phyloP scores from a whole-genome alignment of 1,140 invertebrate genomes.

The Galleria mellonella region DNA sequence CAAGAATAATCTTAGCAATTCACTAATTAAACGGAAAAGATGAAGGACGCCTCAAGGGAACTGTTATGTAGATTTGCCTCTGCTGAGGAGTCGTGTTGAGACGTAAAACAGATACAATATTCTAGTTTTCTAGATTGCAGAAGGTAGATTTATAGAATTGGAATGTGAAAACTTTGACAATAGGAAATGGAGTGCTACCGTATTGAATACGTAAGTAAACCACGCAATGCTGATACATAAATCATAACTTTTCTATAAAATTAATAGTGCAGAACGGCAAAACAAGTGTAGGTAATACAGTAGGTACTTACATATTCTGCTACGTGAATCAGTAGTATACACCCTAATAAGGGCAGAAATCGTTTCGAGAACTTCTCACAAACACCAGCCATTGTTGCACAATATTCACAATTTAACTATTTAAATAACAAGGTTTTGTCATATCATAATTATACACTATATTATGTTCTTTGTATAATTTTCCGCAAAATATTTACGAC shows the following conservation, averaged over 20 bases:
- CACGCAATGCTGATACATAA: too few relatives aligned
- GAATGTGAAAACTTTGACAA: too few relatives aligned
- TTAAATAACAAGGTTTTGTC: conserved; percentile 24
- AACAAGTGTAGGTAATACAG: conserved; percentile 17
- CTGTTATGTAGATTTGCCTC: too few relatives aligned
- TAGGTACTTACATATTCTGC: conserved; percentile 44
- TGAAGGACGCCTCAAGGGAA: too few relatives aligned
- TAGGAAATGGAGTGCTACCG: too few relatives aligned
- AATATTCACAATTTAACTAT: conserved; percentile 23
- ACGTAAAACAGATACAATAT: too few relatives aligned
- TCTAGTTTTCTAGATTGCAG: too few relatives aligned
- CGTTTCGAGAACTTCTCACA: conserved; percentile 24
- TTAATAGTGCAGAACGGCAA: conserved; percentile 24
- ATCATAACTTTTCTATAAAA: neutral
- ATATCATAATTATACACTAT: conserved; percentile 46
- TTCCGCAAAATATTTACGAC: conserved; percentile 13
- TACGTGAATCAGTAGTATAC: conserved; percentile 37
- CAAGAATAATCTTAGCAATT: too few relatives aligned
- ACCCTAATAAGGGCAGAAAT: conserved; percentile 38
- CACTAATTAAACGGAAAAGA: too few relatives aligned
- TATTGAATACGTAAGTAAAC: too few relatives aligned
- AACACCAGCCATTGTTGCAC: conserved; percentile 33
- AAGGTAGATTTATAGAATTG: too few relatives aligned
- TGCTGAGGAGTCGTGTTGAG: too few relatives aligned
- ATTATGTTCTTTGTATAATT: conserved; percentile 7